These are phyloP conservation scores for Etia nguti DNA, from an alignment of 2,113 vertebrate genomes.

Conservation along the genomic window DNA sequence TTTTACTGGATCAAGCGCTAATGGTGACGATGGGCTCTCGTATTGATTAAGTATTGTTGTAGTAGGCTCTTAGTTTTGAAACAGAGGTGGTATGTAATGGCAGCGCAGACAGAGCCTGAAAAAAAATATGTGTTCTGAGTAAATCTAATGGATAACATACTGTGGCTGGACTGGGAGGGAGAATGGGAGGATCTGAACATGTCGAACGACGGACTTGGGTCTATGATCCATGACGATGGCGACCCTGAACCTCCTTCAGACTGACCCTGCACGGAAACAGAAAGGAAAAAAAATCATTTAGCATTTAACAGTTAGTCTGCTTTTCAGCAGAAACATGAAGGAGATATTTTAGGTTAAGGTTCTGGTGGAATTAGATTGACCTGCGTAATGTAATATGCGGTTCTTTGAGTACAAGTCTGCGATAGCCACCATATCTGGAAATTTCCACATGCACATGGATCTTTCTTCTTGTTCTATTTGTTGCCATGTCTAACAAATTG, in stretches of 20 bases:
- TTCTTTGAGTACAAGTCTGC: not conserved
- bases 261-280: conserved; percentile 4
- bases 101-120: not conserved
- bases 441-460: not conserved
- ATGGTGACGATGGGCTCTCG: conserved; percentile 32
- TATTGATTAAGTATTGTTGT: conserved; percentile 60
- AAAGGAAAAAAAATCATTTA: not conserved
- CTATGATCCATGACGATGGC: conserved; percentile 59
- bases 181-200: conserved; percentile 12
- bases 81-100: not conserved
- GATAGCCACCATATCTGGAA: not conserved
- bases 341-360: not conserved
- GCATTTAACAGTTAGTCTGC: not conserved
- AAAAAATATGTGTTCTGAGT: not conserved
- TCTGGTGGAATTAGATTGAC: not conserved
- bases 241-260: conserved; percentile 46
- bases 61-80: conserved; percentile 7
- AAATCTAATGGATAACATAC: conserved; percentile 10
- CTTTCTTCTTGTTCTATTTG: not conserved
- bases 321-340: not conserved
- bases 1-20: conserved; percentile 57
- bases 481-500: not conserved
- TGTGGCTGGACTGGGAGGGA: not conserved
- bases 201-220: conserved; percentile 26
- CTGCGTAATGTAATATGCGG: not conserved